Evolutionary conservation across 2,888 invertebrate species (phyloP).

Genomic region (Stegophylla sp.): DNA sequence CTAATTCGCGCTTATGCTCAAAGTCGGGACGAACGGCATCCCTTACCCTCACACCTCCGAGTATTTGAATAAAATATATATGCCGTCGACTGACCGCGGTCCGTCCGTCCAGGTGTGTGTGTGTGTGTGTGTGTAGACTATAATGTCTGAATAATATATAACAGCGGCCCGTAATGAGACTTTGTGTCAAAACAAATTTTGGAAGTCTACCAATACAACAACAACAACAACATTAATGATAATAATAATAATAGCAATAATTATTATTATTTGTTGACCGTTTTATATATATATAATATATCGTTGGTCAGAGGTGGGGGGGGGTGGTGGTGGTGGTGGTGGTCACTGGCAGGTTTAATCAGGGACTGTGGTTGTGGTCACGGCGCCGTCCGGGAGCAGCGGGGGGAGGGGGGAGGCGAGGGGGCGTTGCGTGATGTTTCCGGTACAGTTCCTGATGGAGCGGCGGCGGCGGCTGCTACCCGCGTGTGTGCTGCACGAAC

Average conservation of each 20-base stretch:
- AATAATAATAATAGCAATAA: constrained; percentile 15
- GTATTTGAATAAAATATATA: neutral
- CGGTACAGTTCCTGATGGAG: constrained; percentile 53
- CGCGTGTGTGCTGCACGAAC: constrained; percentile 49
- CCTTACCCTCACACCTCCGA: too few relatives aligned
- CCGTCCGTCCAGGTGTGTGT: neutral
- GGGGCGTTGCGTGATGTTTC: constrained; percentile 53
- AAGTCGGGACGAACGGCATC: too few relatives aligned
- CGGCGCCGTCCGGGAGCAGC: neutral
- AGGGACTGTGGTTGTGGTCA: constrained; percentile 49
- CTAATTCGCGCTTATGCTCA: too few relatives aligned
- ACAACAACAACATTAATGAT: neutral
- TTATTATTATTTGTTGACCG: neutral
- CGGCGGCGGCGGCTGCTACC: constrained; percentile 44
- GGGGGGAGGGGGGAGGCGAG: neutral
- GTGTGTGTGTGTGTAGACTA: neutral
- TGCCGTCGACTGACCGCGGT: neutral
- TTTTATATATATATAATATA: constrained; percentile 15
- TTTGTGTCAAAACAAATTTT: constrained; percentile 32
- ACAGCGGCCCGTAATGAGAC: constrained; percentile 8
- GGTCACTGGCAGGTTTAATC: constrained; percentile 52
- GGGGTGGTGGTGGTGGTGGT: too few relatives aligned
- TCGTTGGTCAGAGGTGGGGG: neutral
- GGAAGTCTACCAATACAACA: constrained; percentile 12
- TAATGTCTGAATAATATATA: neutral